These are phyloP conservation scores for Arothron firmamentum DNA, from an alignment of 2,113 vertebrate genomes.

Conservation along the genomic window DNA sequence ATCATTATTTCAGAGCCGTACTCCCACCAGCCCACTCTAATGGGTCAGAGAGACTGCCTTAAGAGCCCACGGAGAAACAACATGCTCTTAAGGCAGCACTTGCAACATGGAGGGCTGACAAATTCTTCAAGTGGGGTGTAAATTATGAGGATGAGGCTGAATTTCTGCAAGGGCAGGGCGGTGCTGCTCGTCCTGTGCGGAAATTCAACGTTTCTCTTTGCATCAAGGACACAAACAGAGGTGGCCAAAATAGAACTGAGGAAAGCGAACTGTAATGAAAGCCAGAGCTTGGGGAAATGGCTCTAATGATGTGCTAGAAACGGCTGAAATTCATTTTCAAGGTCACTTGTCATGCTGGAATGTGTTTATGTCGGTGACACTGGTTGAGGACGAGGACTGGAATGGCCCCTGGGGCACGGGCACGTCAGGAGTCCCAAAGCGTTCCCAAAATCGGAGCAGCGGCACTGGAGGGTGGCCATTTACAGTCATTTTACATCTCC, in stretches of 20 bases:
- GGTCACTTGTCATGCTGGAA: slow-evolving; percentile 43
- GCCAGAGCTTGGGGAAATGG: slow-evolving; percentile 45
- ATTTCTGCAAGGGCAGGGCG: slow-evolving; percentile 20
- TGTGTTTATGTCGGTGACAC: slow-evolving; percentile 11
- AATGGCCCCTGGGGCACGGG: slow-evolving; percentile 1
- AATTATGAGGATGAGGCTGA: slow-evolving; percentile 43
- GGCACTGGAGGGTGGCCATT: neutral
- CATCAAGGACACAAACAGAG: slow-evolving; percentile 50
- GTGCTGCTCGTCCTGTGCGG: slow-evolving; percentile 13
- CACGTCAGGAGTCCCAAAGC: neutral
- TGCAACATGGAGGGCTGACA: slow-evolving; percentile 34
- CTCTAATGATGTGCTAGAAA: slow-evolving; percentile 33
- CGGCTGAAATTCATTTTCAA: slow-evolving; percentile 49
- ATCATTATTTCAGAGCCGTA: slow-evolving; percentile 64
- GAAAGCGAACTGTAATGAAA: slow-evolving; percentile 54
- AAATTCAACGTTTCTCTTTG: slow-evolving; percentile 53
- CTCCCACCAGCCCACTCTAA: slow-evolving; percentile 66
- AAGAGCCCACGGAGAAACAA: slow-evolving; percentile 64
- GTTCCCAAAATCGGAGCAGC: neutral
- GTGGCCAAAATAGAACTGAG: slow-evolving; percentile 46
- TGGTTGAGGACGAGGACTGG: slow-evolving; percentile 6
- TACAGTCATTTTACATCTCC: neutral
- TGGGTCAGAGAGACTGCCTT: slow-evolving; percentile 56
- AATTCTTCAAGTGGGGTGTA: slow-evolving; percentile 57
- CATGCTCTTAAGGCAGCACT: slow-evolving; percentile 60